Evolutionary conservation across 1,140 invertebrate genomes (phyloP), one percentile per base, ranked within the genome.

Genomic region (Probaryconus sp.): DNA sequence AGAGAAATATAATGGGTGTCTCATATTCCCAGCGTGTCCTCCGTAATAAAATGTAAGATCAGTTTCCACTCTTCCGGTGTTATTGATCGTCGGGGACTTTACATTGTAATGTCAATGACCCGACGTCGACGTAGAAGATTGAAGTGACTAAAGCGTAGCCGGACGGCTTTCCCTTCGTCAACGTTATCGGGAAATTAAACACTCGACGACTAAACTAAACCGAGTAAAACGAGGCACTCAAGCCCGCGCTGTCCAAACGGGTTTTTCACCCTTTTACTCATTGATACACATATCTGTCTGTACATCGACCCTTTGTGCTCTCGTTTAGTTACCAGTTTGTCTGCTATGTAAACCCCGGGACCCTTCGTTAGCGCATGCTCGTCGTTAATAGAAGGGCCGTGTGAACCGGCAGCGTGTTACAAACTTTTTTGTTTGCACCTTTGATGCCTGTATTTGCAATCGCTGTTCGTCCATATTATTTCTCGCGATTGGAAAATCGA

Each of bases 151-250:
- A 72, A 72, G 68, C 68, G 56, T 63, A 56, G 50, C 42, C 43
- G 50, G 35, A 31, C 43, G 50, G 21, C 50, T 45, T 63, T 56
- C 50, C 58, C 67, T 71, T 71, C 67, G 67, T 63, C 67, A 63
- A 71, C 58, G 51, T 72, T 72, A 72, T 72, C 68, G 60, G 68
- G 28, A 72, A 72, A 72, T 72, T 72, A 64, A 72, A 72, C 68
- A 61, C 68, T 71, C 68, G 40, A 64, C 68, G 33, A 30, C 68
- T 43, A 64, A 26, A 30, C 68, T 43, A 64, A 72, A 64, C 68
- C 45, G 58, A 71, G 68, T 17, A 43, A 64, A 71, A 64, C 68
- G 42, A 69, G 43, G 43, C 51, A 64, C 43, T 53, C 33, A 11
- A 55, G 35, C 35, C 35, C 61, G 61, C 35, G n/a, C 47, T 30